Evolutionary conservation across 2,113 vertebrate species (phyloP), one percentile per base, ranked within the genome.

Genomic region (Nymphicus hollandicus): DNA sequence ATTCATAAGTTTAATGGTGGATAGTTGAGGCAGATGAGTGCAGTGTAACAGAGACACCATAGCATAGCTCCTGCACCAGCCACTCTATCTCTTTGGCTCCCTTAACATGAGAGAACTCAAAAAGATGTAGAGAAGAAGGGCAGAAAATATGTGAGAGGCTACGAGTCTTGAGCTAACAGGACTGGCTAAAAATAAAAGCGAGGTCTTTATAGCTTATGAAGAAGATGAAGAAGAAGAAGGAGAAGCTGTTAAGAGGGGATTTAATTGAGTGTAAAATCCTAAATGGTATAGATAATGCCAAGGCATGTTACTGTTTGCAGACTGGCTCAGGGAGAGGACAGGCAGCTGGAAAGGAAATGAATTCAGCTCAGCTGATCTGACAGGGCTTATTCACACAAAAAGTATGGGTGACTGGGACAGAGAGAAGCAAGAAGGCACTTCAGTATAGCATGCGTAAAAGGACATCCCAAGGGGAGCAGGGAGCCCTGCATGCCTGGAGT

Each of bases 201-300:
- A 58, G 56, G 37, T 82, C 87, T 82, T 91, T 91, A 79, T 47
- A 84, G 68, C 53, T 66, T 93, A 13, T 97, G 79, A 87, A 93
- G 83, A 96, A 88, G 93, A 88, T 97, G 78, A 81, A 50, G 46
- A 95, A 91, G 81, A 84, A 83, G 82, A 93, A 93, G 80, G 46
- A 79, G 58, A 95, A 91, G 79, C 66, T 89, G 49, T 93, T 96
- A 96, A 89, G 43, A 94, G 64, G 63, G 24, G 35, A 92, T 93
- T 81, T 93, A 96, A 96, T 96, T 96, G 94, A 92, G 83, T 96
- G 53, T 97, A 95, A 98, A 97, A 88, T 91, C 78, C 84, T 95
- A 91, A 96, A 96, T 93, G 78, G 63, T 94, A 49, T 35, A 93
- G 93, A 69, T 96, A 96, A 95, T 95, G 56, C 84, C 74, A 94